Evolutionary conservation across 2,113 vertebrate genomes (phyloP).

Genomic region (Zingel zingel): DNA sequence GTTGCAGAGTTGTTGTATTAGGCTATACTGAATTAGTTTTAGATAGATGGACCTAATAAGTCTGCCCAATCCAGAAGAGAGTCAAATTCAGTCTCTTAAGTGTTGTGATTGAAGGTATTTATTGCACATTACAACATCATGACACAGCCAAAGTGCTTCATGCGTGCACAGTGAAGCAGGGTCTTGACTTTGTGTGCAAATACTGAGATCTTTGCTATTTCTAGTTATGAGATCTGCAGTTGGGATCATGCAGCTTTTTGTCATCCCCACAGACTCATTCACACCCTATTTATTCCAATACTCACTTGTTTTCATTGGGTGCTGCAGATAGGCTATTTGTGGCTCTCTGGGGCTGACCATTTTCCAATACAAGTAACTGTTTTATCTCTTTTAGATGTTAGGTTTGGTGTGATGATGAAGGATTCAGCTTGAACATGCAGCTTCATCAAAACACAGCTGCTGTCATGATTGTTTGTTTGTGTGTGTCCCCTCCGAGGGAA

Average conservation of each 20-base stretch:
- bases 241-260: slow-evolving; percentile 29
- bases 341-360: slow-evolving; percentile 24
- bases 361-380: slow-evolving; percentile 37
- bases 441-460: slow-evolving; percentile 16
- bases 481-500: slow-evolving; percentile 33
- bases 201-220: background rate
- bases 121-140: background rate
- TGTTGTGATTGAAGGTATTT: slow-evolving; percentile 11
- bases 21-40: background rate
- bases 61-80: background rate
- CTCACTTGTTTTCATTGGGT: slow-evolving; percentile 45
- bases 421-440: slow-evolving; percentile 15
- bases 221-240: slow-evolving; percentile 25
- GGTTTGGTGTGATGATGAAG: background rate
- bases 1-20: background rate
- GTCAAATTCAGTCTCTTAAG: slow-evolving; percentile 9
- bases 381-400: slow-evolving; percentile 1
- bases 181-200: background rate
- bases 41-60: background rate
- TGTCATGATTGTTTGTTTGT: background rate
- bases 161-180: slow-evolving; percentile 1
- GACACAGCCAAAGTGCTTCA: background rate
- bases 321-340: slow-evolving; percentile 34
- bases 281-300: slow-evolving; percentile 45
- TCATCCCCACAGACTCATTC: slow-evolving; percentile 37